Base-by-base conservation (phyloP, 1,140 invertebrate genomes). In the Odontomachus brunneus region DNA sequence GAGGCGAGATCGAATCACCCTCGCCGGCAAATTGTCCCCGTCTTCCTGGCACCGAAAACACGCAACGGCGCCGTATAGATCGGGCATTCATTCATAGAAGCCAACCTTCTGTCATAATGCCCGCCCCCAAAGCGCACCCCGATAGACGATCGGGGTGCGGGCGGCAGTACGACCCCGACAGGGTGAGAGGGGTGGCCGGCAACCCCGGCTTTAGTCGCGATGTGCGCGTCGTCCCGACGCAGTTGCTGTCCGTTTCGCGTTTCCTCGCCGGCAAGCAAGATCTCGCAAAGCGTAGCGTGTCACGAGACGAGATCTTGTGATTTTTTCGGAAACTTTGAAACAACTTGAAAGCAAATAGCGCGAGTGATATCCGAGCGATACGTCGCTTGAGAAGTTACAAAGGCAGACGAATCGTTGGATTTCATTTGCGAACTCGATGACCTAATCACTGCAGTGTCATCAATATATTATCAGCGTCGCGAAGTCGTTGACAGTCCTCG, bases 91-190 rank as follows among this genome's bases (percentile, higher is more conserved):
- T 88, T 88, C 86, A 88, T 88, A 76, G 80, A 85, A 88, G 78
- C 73, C 83, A 75, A 88, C 74, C 78, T 88, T 85, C 86, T 88
- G 86, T 88, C 73, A 84, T 84, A 88, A 85, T 85, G 57, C 57
- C 69, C 78, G 60, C 62, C 83, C 82, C 83, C 63, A 33, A 84
- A 59, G 73, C 59, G 78, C 82, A 49, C 60, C 69, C 49, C 65
- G 81, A 11, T 44, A 33, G 57, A 67, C 62, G 71, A 73, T 62
- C 38, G 19, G 74, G 75, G 65, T 78, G 75, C 63, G 22, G 44
- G 17, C 78, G 69, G 74, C 59, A 75, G 78, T 83, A 66, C 44
- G 59, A 38, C 48, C 55, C 65, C 69, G 75, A 75, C 67, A 84
- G 66, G 69, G 83, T 44, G 74, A 72, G 57, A 84, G 72, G 22